These are phyloP conservation scores for Pipa parva DNA, from an alignment of 2,113 vertebrate species.

Conservation along the genomic window DNA sequence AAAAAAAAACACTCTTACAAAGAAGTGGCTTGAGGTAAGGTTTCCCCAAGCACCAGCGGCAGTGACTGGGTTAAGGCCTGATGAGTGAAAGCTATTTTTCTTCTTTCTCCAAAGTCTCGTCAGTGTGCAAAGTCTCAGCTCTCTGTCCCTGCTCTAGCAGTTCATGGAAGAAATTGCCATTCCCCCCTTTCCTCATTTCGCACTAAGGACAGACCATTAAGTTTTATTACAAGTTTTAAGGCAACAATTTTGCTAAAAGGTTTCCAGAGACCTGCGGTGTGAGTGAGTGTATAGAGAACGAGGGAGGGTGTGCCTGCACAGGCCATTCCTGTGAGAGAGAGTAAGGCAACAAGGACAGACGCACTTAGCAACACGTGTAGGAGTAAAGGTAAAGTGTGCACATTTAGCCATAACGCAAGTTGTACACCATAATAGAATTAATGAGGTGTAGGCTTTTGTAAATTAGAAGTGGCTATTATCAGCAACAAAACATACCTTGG, in stretches of 20 bases:
- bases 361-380: not conserved
- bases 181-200: constrained; percentile 35
- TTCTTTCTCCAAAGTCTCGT: not conserved
- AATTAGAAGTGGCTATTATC: not conserved
- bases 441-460: not conserved
- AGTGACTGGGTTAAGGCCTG: not conserved
- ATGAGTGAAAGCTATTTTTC: too few species aligned
- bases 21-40: not conserved
- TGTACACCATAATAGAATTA: not conserved
- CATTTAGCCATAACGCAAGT: not conserved
- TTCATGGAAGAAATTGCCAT: constrained; percentile 27
- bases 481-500: not conserved
- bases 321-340: constrained; percentile 4
- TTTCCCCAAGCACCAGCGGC: not conserved
- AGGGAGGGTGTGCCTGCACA: constrained; percentile 3
- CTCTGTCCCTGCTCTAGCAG: constrained; percentile 15
- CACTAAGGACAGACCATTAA: constrained; percentile 38
- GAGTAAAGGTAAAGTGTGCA: not conserved
- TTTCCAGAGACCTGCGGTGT: constrained; percentile 33
- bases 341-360: not conserved
- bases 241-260: constrained; percentile 43
- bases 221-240: constrained; percentile 44
- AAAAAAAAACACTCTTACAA: not conserved
- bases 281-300: constrained; percentile 4
- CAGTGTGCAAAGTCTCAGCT: not conserved